Evolutionary conservation across 2,797 vertebrate genomes (phyloP), one percentile per base, ranked within the genome.

Genomic region (Xenops minutus): DNA sequence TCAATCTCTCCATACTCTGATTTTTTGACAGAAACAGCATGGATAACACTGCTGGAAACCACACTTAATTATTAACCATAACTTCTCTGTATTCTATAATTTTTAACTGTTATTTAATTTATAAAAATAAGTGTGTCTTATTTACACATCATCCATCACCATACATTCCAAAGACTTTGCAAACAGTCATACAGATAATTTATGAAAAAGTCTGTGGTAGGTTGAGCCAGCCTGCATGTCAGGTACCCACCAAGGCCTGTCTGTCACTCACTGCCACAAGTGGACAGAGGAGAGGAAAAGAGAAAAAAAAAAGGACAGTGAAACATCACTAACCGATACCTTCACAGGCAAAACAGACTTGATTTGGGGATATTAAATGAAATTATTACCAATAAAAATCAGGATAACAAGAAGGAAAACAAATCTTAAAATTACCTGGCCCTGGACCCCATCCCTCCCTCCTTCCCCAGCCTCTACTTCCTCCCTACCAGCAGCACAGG

Each of bases 401-500:
- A 56, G 9, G 13, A 69, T 37, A 62, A 29, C 36, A 43, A 62
- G 7, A 62, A 62, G 5, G 21, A 23, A 82, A 55, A n/a, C 9
- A 68, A 82, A 69, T 10, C 43, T 81, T 36, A 14, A 37, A 48
- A 43, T 12, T 10, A 49, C 10, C 14, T 82, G 41, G 19, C 19
- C 27, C 17, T 82, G 41, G 15, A 15, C 27, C 41, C 30, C 48
- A n/a, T 13, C 19, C 1, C 1, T 74, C 8, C 3, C 34, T 75
- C 27, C 27, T 36, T 68, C 10, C 10, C 18, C 15, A 17, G 7
- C 9, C 30, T 55, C 30, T 41, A 5, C 46, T 22, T 75, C 30
- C 26, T 37, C 3, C 2, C 3, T 3, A 2, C 1, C 12, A 19
- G 30, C 7, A 16, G 62, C 48, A 36, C 27, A 24, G 10, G 7